Evolutionary conservation across 2,113 vertebrate species (phyloP).

Genomic region (Oreochromis spilurus): DNA sequence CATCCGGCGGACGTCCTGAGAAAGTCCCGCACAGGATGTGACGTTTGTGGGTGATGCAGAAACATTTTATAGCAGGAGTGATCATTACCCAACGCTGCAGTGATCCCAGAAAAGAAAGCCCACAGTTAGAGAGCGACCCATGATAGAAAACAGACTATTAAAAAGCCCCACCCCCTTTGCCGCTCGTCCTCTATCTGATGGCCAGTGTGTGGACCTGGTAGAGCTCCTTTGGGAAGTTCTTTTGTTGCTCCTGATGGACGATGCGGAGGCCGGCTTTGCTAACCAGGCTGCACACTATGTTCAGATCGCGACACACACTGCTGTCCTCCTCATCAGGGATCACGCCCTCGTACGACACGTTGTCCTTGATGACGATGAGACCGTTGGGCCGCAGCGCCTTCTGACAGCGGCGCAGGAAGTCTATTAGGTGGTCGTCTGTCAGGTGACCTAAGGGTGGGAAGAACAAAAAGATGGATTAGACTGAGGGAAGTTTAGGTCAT

Average conservation of each 20-base stretch:
- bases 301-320: slow-evolving; percentile 89
- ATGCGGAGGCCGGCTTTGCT: slow-evolving; percentile 79
- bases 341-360: slow-evolving; percentile 90
- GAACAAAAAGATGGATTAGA: not conserved
- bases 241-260: slow-evolving; percentile 84
- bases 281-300: slow-evolving; percentile 77
- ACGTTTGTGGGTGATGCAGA: not conserved
- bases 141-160: not conserved
- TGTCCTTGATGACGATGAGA: slow-evolving; percentile 92
- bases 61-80: not conserved
- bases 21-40: not conserved
- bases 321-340: slow-evolving; percentile 96
- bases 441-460: slow-evolving; percentile 79
- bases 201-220: slow-evolving; percentile 91
- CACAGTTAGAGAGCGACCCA: not conserved
- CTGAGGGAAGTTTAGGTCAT: not conserved
- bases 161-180: not conserved
- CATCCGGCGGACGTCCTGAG: not conserved
- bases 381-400: slow-evolving; percentile 81
- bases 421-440: slow-evolving; percentile 85
- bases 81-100: not conserved
- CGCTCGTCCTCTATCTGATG: slow-evolving; percentile 76
- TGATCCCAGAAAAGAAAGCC: not conserved
- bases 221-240: slow-evolving; percentile 92
- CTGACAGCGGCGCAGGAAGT: slow-evolving; percentile 85